Conservation (phyloP, 2,797 vertebrate species). For the Betta splendens region DNA sequence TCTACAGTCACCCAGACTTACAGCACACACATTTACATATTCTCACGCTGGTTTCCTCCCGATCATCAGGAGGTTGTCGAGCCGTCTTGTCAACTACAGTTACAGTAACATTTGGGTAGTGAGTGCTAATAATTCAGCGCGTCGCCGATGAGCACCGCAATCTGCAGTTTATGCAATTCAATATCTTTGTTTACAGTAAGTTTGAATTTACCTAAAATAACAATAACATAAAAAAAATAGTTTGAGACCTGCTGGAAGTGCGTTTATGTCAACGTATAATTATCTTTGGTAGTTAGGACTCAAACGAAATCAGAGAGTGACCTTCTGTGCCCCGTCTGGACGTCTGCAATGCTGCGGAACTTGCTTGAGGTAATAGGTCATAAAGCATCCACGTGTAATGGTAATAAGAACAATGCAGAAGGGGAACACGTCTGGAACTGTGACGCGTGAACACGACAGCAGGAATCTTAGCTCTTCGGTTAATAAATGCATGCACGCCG, state of each 20-base stretch:
- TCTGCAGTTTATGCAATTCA: slow-evolving; percentile 16
- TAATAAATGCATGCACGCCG: not conserved
- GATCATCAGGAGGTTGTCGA: slow-evolving; percentile 30
- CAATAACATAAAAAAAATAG: too few species aligned
- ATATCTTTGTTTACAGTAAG: too few species aligned
- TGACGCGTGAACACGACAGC: not conserved
- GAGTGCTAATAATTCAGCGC: slow-evolving; percentile 25
- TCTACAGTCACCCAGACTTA: slow-evolving; percentile 40
- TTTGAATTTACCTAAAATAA: slow-evolving; percentile 38
- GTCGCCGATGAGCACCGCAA: slow-evolving; percentile 28
- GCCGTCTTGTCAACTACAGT: slow-evolving; percentile 32
- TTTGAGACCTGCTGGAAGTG: too few species aligned
- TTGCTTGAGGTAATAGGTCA: slow-evolving; percentile 1
- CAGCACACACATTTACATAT: slow-evolving; percentile 51
- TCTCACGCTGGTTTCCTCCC: slow-evolving; percentile 24
- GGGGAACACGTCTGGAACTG: not conserved
- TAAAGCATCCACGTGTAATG: not conserved
- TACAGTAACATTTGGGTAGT: slow-evolving; percentile 31
- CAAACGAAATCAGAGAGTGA: slow-evolving; percentile 1
- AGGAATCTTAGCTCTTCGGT: not conserved
- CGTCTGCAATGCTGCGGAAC: slow-evolving; percentile 30
- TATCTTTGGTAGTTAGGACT: not conserved
- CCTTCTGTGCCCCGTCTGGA: not conserved
- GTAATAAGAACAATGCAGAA: not conserved
- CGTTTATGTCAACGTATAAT: not conserved